A percentile compares a stretch with the other conserved stretches of the same genome.
These are phyloP conservation scores for Gari tellinella DNA, from an alignment of 2,888 invertebrate species.

Conservation along the genomic window DNA sequence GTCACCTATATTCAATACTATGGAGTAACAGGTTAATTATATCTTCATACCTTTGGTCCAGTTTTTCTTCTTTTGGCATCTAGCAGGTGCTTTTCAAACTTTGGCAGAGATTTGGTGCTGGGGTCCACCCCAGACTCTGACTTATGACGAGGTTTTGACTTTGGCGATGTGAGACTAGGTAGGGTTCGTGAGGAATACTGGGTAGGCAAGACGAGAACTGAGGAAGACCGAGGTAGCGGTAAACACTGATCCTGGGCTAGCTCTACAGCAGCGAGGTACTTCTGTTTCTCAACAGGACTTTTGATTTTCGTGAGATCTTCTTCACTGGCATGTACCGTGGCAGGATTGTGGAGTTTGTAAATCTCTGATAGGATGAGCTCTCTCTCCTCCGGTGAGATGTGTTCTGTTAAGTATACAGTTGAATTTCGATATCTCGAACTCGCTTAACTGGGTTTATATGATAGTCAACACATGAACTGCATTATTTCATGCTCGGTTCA, in stretches of 20 bases:
- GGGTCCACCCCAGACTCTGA: conserved; percentile 56
- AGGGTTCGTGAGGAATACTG: conserved; percentile 50
- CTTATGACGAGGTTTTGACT: conserved; percentile 63
- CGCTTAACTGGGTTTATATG: too few species aligned
- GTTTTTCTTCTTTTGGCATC: conserved; percentile 52
- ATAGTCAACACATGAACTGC: too few species aligned
- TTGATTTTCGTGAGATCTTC: conserved; percentile 57
- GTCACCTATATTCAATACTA: too few species aligned
- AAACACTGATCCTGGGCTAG: conserved; percentile 52
- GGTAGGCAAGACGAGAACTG: conserved; percentile 51
- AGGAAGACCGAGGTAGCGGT: conserved; percentile 42
- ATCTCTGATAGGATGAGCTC: conserved; percentile 68
- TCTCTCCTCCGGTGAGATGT: conserved; percentile 62
- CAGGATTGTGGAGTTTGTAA: conserved; percentile 62
- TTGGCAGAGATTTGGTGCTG: not conserved
- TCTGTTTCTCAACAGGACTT: conserved; percentile 63
- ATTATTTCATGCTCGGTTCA: too few species aligned
- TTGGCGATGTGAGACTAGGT: conserved; percentile 56
- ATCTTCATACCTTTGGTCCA: conserved; percentile 34
- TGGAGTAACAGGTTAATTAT: too few species aligned
- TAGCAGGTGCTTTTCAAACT: not conserved
- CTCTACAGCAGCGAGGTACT: conserved; percentile 68
- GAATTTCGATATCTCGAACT: too few species aligned
- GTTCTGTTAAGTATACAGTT: conserved; percentile 64
- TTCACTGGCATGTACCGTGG: conserved; percentile 49